These are phyloP conservation scores for Meleagris gallopavo DNA, from an alignment of 2,113 vertebrate species.

Conservation along the genomic window DNA sequence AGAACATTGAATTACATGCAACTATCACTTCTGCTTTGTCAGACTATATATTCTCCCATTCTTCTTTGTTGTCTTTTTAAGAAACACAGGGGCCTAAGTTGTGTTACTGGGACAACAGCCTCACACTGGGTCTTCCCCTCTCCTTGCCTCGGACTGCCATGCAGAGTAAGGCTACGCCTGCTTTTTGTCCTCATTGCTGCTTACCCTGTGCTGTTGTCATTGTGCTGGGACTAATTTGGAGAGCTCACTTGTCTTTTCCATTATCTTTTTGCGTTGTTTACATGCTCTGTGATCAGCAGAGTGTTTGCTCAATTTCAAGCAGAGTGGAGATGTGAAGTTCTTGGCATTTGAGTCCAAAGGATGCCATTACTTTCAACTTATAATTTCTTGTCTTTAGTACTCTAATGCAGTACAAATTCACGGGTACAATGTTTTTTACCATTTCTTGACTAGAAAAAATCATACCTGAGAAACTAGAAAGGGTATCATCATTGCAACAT, in stretches of 20 bases:
- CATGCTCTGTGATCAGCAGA: not conserved
- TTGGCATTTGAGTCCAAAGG: not conserved
- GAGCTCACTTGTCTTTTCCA: not conserved
- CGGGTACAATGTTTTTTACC: not conserved
- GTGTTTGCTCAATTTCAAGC: accelerated
- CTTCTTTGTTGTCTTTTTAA: not conserved
- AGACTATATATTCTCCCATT: not conserved
- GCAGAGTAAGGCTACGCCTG: not conserved
- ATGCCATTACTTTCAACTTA: not conserved
- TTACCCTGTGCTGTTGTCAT: not conserved
- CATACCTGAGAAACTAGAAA: not conserved
- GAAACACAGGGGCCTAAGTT: not conserved
- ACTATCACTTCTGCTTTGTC: not conserved
- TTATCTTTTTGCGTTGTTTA: not conserved
- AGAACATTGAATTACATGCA: not conserved
- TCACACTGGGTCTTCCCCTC: not conserved
- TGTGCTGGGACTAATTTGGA: not conserved
- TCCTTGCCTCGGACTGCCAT: accelerated
- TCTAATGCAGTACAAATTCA: not conserved
- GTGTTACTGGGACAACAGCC: not conserved
- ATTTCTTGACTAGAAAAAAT: not conserved
- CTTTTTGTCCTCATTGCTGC: not conserved
- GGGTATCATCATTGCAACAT: not conserved
- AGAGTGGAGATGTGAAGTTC: not conserved
- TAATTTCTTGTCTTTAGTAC: not conserved